Conservation (phyloP, 2,113 vertebrate species). For the Corythornis madagascariensis region DNA sequence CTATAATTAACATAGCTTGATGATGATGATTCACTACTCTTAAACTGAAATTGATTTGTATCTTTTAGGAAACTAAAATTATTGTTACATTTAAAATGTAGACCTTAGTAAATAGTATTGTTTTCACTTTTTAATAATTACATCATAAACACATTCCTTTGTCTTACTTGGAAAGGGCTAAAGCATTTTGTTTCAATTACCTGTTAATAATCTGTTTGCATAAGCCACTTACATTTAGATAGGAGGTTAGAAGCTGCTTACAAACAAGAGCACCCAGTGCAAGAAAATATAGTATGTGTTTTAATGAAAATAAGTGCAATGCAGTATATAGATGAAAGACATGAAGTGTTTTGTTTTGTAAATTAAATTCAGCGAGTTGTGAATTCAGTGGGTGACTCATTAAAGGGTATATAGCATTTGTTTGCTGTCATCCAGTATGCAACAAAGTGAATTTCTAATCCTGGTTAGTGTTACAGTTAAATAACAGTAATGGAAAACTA, state of each 20-base stretch:
- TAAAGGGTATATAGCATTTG: neutral
- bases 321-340: neutral
- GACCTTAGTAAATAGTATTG: neutral
- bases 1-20: neutral
- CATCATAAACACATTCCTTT: rapidly evolving
- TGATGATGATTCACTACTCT: neutral
- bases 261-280: neutral
- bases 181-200: neutral
- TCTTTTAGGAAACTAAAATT: neutral
- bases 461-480: neutral
- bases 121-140: neutral
- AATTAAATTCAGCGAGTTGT: slow-evolving; percentile 11
- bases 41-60: neutral
- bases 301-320: neutral
- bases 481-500: neutral
- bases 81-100: neutral
- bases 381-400: neutral
- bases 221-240: slow-evolving; percentile 17
- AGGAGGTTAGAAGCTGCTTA: neutral
- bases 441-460: neutral
- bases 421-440: neutral
- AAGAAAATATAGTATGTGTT: neutral
- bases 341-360: neutral
- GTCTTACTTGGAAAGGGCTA: neutral
- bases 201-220: neutral